Evolutionary conservation across 2,113 vertebrate species (phyloP).

Genomic region (Maccullochella peelii): DNA sequence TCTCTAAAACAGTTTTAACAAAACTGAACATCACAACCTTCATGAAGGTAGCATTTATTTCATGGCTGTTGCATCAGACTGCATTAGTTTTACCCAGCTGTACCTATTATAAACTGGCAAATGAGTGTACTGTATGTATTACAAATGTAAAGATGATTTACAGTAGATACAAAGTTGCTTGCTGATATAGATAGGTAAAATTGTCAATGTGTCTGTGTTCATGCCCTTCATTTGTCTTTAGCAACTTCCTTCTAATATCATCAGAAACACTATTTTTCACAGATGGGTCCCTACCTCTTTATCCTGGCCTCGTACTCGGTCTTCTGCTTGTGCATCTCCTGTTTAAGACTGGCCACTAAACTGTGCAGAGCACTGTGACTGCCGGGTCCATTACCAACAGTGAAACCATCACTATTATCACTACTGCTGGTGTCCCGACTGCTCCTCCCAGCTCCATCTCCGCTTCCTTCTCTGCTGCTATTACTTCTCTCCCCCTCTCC

Average conservation of each 20-base stretch:
- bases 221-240: neutral
- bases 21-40: too few relatives aligned
- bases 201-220: neutral
- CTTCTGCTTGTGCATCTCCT: slow-evolving; percentile 98
- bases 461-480: slow-evolving; percentile 84
- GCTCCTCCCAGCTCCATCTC: slow-evolving; percentile 79
- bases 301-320: slow-evolving; percentile 94
- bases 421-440: slow-evolving; percentile 92
- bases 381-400: slow-evolving; percentile 81
- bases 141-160: too few relatives aligned
- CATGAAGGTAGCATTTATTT: neutral
- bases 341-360: slow-evolving; percentile 94
- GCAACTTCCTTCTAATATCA: neutral
- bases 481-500: slow-evolving; percentile 78
- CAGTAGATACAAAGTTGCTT: neutral
- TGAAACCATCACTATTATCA: slow-evolving; percentile 89
- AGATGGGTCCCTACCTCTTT: slow-evolving; percentile 87
- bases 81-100: too few relatives aligned
- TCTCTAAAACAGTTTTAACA: too few relatives aligned
- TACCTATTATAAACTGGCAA: neutral
- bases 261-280: neutral
- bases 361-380: slow-evolving; percentile 95
- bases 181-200: too few relatives aligned
- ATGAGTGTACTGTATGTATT: neutral
- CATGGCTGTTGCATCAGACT: neutral